Evolutionary conservation across 1,140 invertebrate genomes (phyloP).

Genomic region (Lucilia cuprina): DNA sequence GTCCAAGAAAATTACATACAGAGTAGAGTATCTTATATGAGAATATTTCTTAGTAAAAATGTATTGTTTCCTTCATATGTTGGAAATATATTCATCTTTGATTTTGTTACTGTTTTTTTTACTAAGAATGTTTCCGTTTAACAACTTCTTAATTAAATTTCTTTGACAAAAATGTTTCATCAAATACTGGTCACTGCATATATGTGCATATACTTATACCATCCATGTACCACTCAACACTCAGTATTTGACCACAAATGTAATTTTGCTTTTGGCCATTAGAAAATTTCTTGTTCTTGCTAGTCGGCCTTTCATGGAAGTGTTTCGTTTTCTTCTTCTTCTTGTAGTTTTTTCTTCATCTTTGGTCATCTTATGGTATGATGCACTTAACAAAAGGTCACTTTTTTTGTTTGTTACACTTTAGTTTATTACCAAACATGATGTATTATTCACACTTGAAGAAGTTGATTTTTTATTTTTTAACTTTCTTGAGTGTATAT

Average conservation of each 20-base stretch:
- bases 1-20: neutral
- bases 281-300: neutral
- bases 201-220: neutral
- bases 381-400: neutral
- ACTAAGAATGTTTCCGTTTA: constrained; percentile 23
- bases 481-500: too few species aligned
- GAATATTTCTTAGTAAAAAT: neutral
- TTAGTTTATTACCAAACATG: constrained; percentile 8
- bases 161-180: constrained; percentile 37
- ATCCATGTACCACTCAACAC: constrained; percentile 1
- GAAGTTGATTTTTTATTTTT: too few species aligned
- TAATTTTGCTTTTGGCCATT: neutral
- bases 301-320: neutral
- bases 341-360: neutral
- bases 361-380: neutral
- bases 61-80: too few species aligned
- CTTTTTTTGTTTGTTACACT: neutral
- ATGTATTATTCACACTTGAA: neutral
- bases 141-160: constrained; percentile 42
- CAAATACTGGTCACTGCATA: too few species aligned
- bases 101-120: neutral
- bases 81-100: too few species aligned
- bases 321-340: neutral
- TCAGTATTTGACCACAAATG: constrained; percentile 16
- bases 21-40: neutral